Base-by-base conservation (phyloP, 1,140 invertebrate genomes). In the Helicoverpa zea region DNA sequence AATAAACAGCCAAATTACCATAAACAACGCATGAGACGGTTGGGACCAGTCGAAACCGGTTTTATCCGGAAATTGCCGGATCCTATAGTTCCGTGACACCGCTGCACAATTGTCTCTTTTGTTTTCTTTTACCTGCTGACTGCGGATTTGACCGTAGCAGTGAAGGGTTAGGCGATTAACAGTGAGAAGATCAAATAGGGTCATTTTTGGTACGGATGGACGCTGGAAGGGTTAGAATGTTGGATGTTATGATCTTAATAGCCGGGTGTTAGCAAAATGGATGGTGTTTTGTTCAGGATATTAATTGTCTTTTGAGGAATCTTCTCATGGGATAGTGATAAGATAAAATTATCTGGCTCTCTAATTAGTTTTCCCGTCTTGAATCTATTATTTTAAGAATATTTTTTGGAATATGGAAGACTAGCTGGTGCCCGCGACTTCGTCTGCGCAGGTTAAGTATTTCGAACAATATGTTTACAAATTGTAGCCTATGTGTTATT, bases 1-100 rank as follows among this genome's bases (percentile, higher is more conserved):
- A 91, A 90, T 87, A 91, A 87, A 87, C 81, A 70, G 81, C 88
- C 80, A 93, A 93, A 94, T 94, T 94, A 94, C 91, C 92, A 94
- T 94, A 94, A 94, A 94, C 92, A 94, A 91, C 83, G 84, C 89
- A 92, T 86, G 63, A 85, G 87, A 85, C 87, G 87, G 89, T 91
- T 90, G 77, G 59, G 68, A 68, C 68, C 72, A 88, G 75, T 66
- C 59, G 7, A 58, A 85, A 90, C 91, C 91, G 87, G 91, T 92
- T 91, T 70, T 73, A 80, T 84, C 86, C 89, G 91, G 91, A 92
- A 90, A 90, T 87, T 83, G 84, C 84, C 83, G 75, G 85, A 88
- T 89, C 87, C 80, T 90, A 83, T 84, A 84, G 83, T 88, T 88
- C 85, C 82, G 82, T 72, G 87, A 92, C 91, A 90, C 91, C 89